Evolutionary conservation across 2,888 invertebrate species (phyloP).

Genomic region (Kuschelorhynchus macadamiae): DNA sequence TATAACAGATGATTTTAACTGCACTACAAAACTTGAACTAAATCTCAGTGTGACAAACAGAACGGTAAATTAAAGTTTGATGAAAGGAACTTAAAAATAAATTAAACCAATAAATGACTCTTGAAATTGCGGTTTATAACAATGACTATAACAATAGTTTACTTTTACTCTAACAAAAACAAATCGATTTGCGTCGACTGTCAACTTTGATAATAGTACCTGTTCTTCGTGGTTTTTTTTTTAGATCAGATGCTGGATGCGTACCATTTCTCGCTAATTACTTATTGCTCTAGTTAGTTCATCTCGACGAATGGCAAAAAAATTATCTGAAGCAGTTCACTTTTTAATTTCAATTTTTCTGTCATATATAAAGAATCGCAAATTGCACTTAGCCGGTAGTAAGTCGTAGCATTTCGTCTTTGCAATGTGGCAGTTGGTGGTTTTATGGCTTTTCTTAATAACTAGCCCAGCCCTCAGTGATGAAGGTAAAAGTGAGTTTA

Average conservation of each 20-base stretch:
- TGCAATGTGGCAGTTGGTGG: constrained; percentile 13
- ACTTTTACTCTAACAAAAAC: constrained; percentile 35
- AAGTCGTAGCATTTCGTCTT: neutral
- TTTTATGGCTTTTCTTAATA: constrained; percentile 12
- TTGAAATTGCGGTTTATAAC: constrained; percentile 37
- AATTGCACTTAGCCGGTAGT: constrained; percentile 19
- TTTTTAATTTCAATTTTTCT: constrained; percentile 34
- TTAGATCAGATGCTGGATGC: constrained; percentile 38
- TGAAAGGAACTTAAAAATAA: constrained; percentile 21
- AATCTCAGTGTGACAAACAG: neutral
- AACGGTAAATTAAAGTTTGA: constrained; percentile 21
- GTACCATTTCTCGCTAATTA: constrained; percentile 43
- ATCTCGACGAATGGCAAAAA: constrained; percentile 35
- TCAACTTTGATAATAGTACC: constrained; percentile 21
- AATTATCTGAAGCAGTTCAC: constrained; percentile 22
- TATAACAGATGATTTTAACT: constrained; percentile 5
- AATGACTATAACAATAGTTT: constrained; percentile 28
- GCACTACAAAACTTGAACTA: constrained; percentile 20
- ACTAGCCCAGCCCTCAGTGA: constrained; percentile 14
- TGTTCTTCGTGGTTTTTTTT: constrained; percentile 25
- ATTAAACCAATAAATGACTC: constrained; percentile 27
- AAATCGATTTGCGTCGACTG: constrained; percentile 23
- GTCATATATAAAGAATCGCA: constrained; percentile 39
- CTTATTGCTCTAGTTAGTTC: constrained; percentile 46
- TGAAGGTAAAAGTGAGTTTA: constrained; percentile 61